Conservation (phyloP, 2,113 vertebrate genomes). For the Rhinoderma darwinii region DNA sequence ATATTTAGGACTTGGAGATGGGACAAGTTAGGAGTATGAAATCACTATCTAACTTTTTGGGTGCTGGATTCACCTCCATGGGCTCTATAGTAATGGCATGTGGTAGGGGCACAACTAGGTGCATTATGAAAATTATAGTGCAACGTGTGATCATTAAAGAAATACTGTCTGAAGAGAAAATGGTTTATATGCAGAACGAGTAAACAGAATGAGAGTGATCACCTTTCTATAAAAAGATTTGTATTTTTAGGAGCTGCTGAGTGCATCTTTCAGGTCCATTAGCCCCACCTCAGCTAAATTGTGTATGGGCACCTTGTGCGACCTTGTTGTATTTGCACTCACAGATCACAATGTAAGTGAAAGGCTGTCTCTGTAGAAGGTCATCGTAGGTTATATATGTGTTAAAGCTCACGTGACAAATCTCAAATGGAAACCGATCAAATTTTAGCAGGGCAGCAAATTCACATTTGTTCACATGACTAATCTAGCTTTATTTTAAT, state of each 20-base stretch:
- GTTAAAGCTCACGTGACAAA: neutral
- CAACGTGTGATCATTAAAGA: neutral
- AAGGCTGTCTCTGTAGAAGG: neutral
- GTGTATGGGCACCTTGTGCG: neutral
- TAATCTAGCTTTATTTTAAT: neutral
- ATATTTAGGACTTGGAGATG: neutral
- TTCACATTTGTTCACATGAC: neutral
- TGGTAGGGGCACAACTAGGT: neutral
- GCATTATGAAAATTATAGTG: neutral
- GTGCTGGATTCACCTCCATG: neutral
- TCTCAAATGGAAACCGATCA: neutral
- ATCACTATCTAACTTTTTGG: neutral
- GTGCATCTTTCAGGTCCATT: neutral
- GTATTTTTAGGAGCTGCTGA: conserved; percentile 19
- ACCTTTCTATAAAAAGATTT: conserved; percentile 1
- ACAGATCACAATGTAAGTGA: neutral
- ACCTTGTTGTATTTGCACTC: conserved; percentile 1
- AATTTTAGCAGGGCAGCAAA: neutral
- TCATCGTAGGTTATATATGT: neutral
- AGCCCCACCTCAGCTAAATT: neutral
- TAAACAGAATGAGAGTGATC: neutral
- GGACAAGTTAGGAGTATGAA: neutral
- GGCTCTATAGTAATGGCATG: neutral
- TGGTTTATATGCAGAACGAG: neutral
- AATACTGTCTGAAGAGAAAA: neutral